Conservation (phyloP, 2,888 invertebrate genomes). For the Scaeva pyrastri region DNA sequence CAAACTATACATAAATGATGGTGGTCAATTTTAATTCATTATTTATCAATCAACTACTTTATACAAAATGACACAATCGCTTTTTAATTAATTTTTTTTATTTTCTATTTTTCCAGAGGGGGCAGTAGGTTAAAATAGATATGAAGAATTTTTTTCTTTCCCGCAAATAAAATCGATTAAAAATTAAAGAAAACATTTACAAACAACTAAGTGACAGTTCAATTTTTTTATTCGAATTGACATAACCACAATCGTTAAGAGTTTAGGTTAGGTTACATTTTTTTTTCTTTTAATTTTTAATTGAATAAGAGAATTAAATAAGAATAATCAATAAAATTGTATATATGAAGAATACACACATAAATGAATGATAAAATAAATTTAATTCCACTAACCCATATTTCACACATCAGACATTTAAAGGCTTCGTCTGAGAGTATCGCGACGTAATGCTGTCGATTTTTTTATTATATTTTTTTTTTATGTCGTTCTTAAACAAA, state of each 20-base stretch:
- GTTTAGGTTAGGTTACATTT: neutral
- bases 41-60: slow-evolving; percentile 57
- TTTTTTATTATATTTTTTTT: neutral
- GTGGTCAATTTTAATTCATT: slow-evolving; percentile 61
- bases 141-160: slow-evolving; percentile 26
- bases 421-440: neutral
- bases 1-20: slow-evolving; percentile 17
- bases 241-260: slow-evolving; percentile 36
- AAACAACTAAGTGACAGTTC: neutral
- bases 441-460: slow-evolving; percentile 15
- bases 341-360: slow-evolving; percentile 36
- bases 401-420: slow-evolving; percentile 10
- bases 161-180: slow-evolving; percentile 58
- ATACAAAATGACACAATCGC: slow-evolving; percentile 64
- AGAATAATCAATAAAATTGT: slow-evolving; percentile 58
- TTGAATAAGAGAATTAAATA: slow-evolving; percentile 54
- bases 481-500: neutral
- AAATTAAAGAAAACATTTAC: slow-evolving; percentile 37
- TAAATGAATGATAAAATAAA: slow-evolving; percentile 27
- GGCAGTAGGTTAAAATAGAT: neutral
- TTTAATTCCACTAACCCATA: slow-evolving; percentile 67
- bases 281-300: slow-evolving; percentile 43
- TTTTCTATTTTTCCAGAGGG: neutral
- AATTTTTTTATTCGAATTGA: slow-evolving; percentile 38
- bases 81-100: slow-evolving; percentile 58